Percentiles rank a stretch among this genome's conserved stretches.
phyloP scores from a whole-genome alignment of 2,888 invertebrate genomes.

The Meandrusa payeni region DNA sequence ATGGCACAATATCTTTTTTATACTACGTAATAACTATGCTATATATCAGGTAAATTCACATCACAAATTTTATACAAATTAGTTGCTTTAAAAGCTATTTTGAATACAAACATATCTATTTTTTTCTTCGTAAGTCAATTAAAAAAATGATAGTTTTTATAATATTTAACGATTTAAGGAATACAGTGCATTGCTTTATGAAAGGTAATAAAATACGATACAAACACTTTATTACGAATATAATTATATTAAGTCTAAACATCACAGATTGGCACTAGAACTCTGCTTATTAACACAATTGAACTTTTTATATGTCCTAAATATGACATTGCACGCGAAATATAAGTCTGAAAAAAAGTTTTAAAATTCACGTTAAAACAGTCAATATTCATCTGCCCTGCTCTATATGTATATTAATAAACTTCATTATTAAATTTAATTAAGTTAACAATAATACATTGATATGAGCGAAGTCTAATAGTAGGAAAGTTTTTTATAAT shows the following conservation, averaged over 20 bases:
- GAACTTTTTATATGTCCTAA: conserved; percentile 8
- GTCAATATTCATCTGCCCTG: too few relatives aligned
- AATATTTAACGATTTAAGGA: background rate
- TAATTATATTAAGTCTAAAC: conserved; percentile 31
- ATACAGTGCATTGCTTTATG: background rate
- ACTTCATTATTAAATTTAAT: too few relatives aligned
- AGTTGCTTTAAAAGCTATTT: conserved; percentile 10
- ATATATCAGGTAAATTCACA: conserved; percentile 21
- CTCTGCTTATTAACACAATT: conserved; percentile 29
- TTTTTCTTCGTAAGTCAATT: too few relatives aligned
- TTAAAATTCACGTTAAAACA: too few relatives aligned
- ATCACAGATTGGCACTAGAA: conserved; percentile 55
- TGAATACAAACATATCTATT: background rate
- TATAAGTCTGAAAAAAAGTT: too few relatives aligned
- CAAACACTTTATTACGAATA: conserved; percentile 26
- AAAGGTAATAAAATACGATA: conserved; percentile 13
- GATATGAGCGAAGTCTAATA: too few relatives aligned
- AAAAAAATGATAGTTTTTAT: too few relatives aligned
- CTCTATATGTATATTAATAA: too few relatives aligned
- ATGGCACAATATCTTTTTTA: background rate
- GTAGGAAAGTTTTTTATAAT: too few relatives aligned
- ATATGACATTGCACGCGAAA: too few relatives aligned
- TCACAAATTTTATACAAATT: conserved; percentile 18
- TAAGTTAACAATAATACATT: too few relatives aligned
- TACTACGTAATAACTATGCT: conserved; percentile 9